Base-by-base conservation (phyloP, 2,888 invertebrate species). In the Gnatocerus cornutus region DNA sequence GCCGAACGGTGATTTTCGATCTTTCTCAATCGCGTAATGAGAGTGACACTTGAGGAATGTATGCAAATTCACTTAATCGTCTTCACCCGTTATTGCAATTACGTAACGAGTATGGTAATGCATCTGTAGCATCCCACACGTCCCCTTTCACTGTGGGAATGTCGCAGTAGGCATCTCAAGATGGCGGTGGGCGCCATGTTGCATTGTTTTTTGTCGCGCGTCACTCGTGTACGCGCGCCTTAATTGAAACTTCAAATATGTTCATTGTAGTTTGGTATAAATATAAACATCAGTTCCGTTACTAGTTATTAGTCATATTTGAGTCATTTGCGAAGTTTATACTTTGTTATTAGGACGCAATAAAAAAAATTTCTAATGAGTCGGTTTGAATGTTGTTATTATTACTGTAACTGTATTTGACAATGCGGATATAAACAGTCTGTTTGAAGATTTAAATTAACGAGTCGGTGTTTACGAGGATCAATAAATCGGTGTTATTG, bases 251-350 rank as follows among this genome's bases (percentile, higher is more conserved):
- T 1, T 21, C 21, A 21, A 21, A 21, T 4, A 3, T 21, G 21
- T 21, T 21, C 21, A 21, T 21, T 21, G 21, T 21, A 4, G 21
- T 21, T 21, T 21, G n/a, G 2, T 33, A 7, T 33, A 29, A 5
- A 29, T 29, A 7, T 4, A 33, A n/a, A 7, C 33, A 9, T 7
- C 33, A 6, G n/a, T 33, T 33, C 33, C 33, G 33, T n/a, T 33
- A 33, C 9, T 33, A n/a, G 52, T 52, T 12, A 52, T 52, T 52
- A 30, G 52, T 52, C 30, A 52, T 50, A 50, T 52, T 52, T 52
- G 33, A 52, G 3, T 12, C 52, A 30, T 27, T 52, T 52, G 52
- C n/a, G n/a, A n/a, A n/a, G 29, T 30, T 52, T 48, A 16, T 12
- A 13, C n/a, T 43, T 43, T 13, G 10, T 12, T 12, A 43, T 43